Base-by-base conservation (phyloP, 1,140 invertebrate species). In the Calliphora vicina region DNA sequence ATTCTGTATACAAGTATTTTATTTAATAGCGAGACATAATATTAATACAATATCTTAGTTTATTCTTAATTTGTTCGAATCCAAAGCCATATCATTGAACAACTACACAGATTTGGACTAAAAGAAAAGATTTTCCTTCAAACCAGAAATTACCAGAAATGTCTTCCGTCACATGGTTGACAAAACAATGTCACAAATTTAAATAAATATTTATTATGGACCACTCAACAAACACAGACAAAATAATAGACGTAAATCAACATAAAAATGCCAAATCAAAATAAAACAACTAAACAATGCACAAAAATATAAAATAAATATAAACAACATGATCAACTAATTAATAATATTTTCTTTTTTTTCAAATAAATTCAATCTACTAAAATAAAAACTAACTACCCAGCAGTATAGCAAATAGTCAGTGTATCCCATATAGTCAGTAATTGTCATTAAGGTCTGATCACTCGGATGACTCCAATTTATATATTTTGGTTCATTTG, bases 81-180 rank as follows among this genome's bases (percentile, higher is more conserved):
- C n/a, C n/a, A n/a, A n/a, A n/a, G n/a, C n/a, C n/a, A n/a, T n/a
- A n/a, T n/a, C n/a, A n/a, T n/a, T n/a, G n/a, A n/a, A n/a, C n/a
- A n/a, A n/a, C n/a, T n/a, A n/a, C n/a, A n/a, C n/a, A n/a, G n/a
- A n/a, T n/a, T n/a, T n/a, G n/a, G n/a, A n/a, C n/a, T n/a, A n/a
- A n/a, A n/a, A n/a, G n/a, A n/a, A n/a, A n/a, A n/a, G n/a, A n/a
- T n/a, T n/a, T n/a, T n/a, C n/a, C n/a, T 35, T 35, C 29, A 2
- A 35, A 35, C 29, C 29, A 35, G 29, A 35, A 35, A 2, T 35
- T 4, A 35, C 2, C 29, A 35, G 8, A 35, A 67, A 67, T 23
- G 6, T 67, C 57, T 67, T 67, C 61, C 61, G 61, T 67, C 61
- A 67, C 20, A 67, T 67, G 61, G n/a, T 67, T 67, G 61, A 67